Base-by-base conservation (phyloP, 2,113 vertebrate species). In the Pipa parva region DNA sequence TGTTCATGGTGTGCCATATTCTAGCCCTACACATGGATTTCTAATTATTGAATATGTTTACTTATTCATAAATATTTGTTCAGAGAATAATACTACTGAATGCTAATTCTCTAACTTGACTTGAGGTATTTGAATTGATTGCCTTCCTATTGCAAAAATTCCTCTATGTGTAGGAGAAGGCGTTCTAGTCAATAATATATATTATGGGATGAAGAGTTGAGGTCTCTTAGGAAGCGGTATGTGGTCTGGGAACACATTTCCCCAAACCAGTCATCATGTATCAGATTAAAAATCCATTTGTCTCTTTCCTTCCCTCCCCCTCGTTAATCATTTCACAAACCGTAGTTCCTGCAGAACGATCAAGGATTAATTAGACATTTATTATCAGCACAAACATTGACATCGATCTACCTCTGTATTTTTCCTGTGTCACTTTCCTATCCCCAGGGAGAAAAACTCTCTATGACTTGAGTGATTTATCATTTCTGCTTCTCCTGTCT, bases 301-400 rank as follows among this genome's bases (percentile, higher is more conserved):
- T 72, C 78, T 75, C 73, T 62, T 73, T 76, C 73, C 77, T 64
- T 60, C 57, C 76, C 78, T 73, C 74, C 65, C 71, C 1, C 0
- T 79, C 78, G 79, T 84, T 75, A 67, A 78, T 86, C 81, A 81
- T 77, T 65, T 63, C 0, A 63, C 66, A 78, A 81, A 77, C 18
- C 65, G 72, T 56, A 71, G 26, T 76, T 74, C 71, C 78, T 75
- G 68, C 50, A 73, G 76, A 75, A 52, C 54, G 60, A 57, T 0
- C 2, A 58, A 62, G 76, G 59, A 63, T 65, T 73, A 72, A 75
- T 59, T 74, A 73, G 73, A 72, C 73, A 79, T 77, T 79, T 79
- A 79, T 80, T 75, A 78, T 75, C 77, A 78, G 72, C 76, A 3
- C n/a, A 80, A 83, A 83, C 77, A 78, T 74, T 61, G 52, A 49